Evolutionary conservation across 1,140 invertebrate species (phyloP).

Genomic region (Meloidogyne hapla): DNA sequence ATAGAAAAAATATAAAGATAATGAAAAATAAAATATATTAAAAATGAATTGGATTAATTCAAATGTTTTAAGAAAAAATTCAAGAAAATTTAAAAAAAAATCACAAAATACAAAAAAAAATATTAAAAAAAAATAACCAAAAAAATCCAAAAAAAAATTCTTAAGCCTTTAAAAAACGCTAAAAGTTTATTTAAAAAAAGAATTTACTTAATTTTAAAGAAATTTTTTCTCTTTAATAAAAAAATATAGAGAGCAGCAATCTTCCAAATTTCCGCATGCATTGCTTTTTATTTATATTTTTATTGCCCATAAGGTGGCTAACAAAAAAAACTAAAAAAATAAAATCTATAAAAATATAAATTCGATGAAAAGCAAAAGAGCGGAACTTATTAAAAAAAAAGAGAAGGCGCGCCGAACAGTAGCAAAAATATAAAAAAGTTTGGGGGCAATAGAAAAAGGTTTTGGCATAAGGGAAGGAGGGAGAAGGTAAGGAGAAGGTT

Average conservation of each 20-base stretch:
- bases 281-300: not conserved
- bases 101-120: not conserved
- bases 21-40: no score
- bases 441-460: not conserved
- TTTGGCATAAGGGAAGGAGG: no score
- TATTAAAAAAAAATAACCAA: not conserved
- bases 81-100: not conserved
- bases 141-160: no score
- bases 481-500: no score
- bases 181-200: not conserved
- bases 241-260: not conserved
- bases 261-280: not conserved
- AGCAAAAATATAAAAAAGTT: not conserved
- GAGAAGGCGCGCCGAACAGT: not conserved
- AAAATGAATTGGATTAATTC: no score
- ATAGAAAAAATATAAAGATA: no score
- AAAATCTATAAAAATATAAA: conserved; percentile 10
- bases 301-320: not conserved
- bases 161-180: no score
- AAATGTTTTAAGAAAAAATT: no score
- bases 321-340: not conserved
- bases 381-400: not conserved
- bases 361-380: not conserved
- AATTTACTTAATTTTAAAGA: not conserved
- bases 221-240: not conserved